phyloP scores from a whole-genome alignment of 2,797 vertebrate species.

The Saxicola maurus region DNA sequence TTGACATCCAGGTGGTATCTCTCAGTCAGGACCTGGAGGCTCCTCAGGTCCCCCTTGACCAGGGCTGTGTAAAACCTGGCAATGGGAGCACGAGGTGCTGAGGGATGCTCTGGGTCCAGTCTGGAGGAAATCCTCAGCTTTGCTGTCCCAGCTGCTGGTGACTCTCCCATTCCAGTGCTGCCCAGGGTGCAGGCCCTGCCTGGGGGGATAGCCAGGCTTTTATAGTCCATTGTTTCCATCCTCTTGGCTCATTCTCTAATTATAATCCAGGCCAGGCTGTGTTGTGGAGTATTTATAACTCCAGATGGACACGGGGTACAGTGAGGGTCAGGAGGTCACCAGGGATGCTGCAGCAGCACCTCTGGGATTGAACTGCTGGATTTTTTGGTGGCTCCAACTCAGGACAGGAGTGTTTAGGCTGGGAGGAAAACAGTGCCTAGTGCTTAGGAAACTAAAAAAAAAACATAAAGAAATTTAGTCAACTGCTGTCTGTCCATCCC shows the following conservation, averaged over 20 bases:
- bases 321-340: background rate
- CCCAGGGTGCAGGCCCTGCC: background rate
- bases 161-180: conserved; percentile 36
- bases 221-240: conserved; percentile 47
- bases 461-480: background rate
- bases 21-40: conserved; percentile 54
- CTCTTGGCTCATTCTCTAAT: conserved; percentile 60
- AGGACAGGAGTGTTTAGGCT: background rate
- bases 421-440: background rate
- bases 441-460: accelerated
- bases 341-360: background rate
- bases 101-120: background rate
- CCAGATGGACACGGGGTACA: background rate
- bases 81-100: background rate
- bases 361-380: background rate
- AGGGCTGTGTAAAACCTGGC: conserved; percentile 63
- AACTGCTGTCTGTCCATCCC: background rate
- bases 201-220: background rate
- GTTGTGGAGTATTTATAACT: conserved; percentile 61
- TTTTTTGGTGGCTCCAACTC: background rate
- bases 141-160: background rate
- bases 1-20: conserved; percentile 65
- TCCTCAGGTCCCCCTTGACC: conserved; percentile 62
- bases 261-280: conserved; percentile 46
- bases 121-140: conserved; percentile 51